phyloP scores from a whole-genome alignment of 2,888 invertebrate genomes.

The Dicyrtomina minuta region DNA sequence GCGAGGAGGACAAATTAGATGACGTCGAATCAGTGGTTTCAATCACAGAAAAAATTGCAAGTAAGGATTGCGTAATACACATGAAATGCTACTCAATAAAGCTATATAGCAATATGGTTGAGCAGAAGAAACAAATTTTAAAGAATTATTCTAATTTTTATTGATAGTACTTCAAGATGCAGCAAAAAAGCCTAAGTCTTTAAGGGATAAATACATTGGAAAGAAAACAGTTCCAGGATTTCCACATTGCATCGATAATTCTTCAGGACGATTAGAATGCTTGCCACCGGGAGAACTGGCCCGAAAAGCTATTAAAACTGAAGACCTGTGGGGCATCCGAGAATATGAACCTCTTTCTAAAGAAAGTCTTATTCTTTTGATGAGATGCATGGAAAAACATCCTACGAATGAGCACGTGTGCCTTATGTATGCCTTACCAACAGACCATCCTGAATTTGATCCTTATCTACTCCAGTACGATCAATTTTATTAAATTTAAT shows the following conservation, averaged over 20 bases:
- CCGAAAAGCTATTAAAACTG: constrained; percentile 38
- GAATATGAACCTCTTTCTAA: constrained; percentile 40
- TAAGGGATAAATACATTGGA: constrained; percentile 42
- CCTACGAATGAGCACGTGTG: constrained; percentile 49
- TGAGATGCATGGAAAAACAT: constrained; percentile 43
- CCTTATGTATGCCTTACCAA: constrained; percentile 36
- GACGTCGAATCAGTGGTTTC: constrained; percentile 27
- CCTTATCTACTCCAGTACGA: constrained; percentile 47
- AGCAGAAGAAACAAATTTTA: no score
- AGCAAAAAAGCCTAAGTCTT: constrained; percentile 32
- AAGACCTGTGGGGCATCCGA: constrained; percentile 48
- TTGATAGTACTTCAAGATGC: constrained; percentile 29
- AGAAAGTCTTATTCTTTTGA: constrained; percentile 41
- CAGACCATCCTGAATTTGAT: constrained; percentile 43
- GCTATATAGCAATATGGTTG: no score
- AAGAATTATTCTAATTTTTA: no score
- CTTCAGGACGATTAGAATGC: constrained; percentile 40
- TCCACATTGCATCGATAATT: constrained; percentile 41
- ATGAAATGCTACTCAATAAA: no score
- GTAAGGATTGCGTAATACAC: no score
- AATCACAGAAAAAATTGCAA: constrained; percentile 34
- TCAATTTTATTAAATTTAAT: no score
- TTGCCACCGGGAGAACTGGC: constrained; percentile 48
- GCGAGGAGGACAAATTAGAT: background rate
- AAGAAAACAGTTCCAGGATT: constrained; percentile 35